Base-by-base conservation (phyloP, 92 coral and sea anemone genomes). In the Palythoa heliodiscus region DNA sequence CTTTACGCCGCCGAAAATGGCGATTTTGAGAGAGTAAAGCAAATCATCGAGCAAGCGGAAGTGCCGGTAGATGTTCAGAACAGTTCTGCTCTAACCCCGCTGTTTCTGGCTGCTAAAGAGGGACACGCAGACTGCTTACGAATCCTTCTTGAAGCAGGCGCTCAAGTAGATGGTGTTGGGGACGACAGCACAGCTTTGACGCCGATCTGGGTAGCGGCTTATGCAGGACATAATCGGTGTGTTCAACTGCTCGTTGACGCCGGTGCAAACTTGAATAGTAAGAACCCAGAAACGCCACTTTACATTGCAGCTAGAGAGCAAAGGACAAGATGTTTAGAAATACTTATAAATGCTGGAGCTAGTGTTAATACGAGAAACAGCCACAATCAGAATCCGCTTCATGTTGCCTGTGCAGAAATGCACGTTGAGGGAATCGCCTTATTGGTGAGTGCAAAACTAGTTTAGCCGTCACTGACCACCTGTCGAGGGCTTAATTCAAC, bases 151-250 rank as follows among this genome's bases (percentile, higher is more conserved):
- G 88, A 94, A 67, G 95, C 98, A 16, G 98, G 95, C 23, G 95
- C 98, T 14, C 87, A 81, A 14, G 98, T 94, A n/a, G 92, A 94
- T 73, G 98, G 98, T 0, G 87, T 94, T 19, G 98, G 95, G 0
- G 89, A 84, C 10, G 89, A 85, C 40, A 90, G 81, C 61, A 75
- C 91, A 20, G 93, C 93, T 15, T 69, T 94, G 40, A 83, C 98
- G 17, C 98, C 98, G 29, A 91, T 94, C 71, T 94, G 98, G 98
- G 90, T 94, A 9, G 98, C 98, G 3, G 90, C 98, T 5, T 92
- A 92, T 52, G 93, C 93, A 3, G 98, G 98, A 5, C 95, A 92
- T 75, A 83, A 84, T 14, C 84, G 78, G 38, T 94, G 98, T 87
- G 98, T 94, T 23, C 68, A 81, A 11, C 82, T 85, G 84, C 71